Percentiles rank a stretch among this genome's conserved stretches.
Conservation (phyloP, 2,113 vertebrate genomes). For the human (Homo sapiens) region GRCh38 chr19:1684501-1685000, state of each 20-base stretch:
- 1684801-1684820: too few relatives aligned
- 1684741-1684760: rapidly evolving
- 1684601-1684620: background rate
- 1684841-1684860: background rate
- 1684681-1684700: background rate
- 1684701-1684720: background rate
- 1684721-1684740: background rate
- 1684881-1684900: background rate
- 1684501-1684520: too few relatives aligned
- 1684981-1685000: too few relatives aligned
- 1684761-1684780: background rate
- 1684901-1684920: background rate
- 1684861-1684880: too few relatives aligned
- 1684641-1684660: rapidly evolving
- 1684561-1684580: too few relatives aligned
- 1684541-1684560: too few relatives aligned
- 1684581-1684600: too few relatives aligned
- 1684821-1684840: background rate
- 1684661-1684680: rapidly evolving
- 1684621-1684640: background rate
- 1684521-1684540: too few relatives aligned
- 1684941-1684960: rapidly evolving
- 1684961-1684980: rapidly evolving
- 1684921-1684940: background rate
- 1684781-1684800: background rate